These are phyloP conservation scores for Brienomyrus longianalis DNA, from an alignment of 2,113 vertebrate genomes.

Conservation along the genomic window DNA sequence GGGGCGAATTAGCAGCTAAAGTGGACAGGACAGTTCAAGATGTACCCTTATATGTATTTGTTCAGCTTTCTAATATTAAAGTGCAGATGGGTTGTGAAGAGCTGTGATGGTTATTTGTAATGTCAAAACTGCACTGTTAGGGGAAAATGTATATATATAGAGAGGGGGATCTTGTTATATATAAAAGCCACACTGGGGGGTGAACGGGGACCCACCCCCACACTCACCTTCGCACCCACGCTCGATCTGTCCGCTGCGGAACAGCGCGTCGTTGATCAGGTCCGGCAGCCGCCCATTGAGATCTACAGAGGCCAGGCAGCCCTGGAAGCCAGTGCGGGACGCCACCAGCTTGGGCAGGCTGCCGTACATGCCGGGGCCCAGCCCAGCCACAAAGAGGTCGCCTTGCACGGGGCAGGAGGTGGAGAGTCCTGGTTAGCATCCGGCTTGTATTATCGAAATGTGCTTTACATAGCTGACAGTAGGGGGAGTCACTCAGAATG, in stretches of 20 bases:
- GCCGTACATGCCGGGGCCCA: constrained; percentile 91
- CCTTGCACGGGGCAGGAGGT: constrained; percentile 53
- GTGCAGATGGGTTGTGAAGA: not conserved
- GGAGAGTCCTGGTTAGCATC: not conserved
- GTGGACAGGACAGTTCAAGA: not conserved
- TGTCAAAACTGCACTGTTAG: not conserved
- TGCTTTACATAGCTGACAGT: not conserved
- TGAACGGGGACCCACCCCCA: not conserved
- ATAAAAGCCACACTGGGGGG: not conserved
- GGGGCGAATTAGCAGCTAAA: not conserved
- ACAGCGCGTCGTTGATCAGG: constrained; percentile 86
- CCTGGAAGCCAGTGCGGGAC: constrained; percentile 91
- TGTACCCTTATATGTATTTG: not conserved
- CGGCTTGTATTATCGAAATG: not conserved
- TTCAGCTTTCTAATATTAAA: not conserved
- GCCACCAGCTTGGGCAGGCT: constrained; percentile 95
- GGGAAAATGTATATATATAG: not conserved
- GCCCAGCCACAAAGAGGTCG: constrained; percentile 87
- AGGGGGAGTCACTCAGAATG: not conserved
- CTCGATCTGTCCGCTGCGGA: constrained; percentile 90
- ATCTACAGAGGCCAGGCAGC: constrained; percentile 90
- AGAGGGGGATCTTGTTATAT: not conserved
- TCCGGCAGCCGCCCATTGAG: constrained; percentile 92
- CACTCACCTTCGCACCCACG: constrained; percentile 90
- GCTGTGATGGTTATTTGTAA: not conserved